Evolutionary conservation across 2,113 vertebrate species (phyloP).

Genomic region (Perca schrenkii): DNA sequence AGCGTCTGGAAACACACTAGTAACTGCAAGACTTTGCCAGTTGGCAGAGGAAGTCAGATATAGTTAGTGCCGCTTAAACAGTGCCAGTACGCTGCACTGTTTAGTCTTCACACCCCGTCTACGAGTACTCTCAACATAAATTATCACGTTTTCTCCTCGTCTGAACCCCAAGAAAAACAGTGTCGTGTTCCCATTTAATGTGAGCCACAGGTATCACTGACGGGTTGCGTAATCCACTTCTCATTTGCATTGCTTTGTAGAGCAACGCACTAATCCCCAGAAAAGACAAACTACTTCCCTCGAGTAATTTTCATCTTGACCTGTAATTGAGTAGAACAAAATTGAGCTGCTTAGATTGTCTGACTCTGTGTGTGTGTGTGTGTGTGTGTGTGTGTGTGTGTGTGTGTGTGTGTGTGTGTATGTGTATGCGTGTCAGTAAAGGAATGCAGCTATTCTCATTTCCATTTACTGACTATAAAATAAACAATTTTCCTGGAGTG

Average conservation of each 20-base stretch:
- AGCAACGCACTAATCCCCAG: constrained; percentile 51
- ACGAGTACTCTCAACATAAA: constrained; percentile 45
- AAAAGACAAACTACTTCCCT: constrained; percentile 53
- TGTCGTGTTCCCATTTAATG: constrained; percentile 57
- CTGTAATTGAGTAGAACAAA: constrained; percentile 60
- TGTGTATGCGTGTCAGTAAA: constrained; percentile 5
- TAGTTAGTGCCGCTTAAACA: constrained; percentile 39
- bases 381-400: background rate
- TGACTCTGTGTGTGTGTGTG: constrained; percentile 1
- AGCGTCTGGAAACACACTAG: constrained; percentile 36
- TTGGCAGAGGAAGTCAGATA: constrained; percentile 35
- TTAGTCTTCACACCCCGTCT: constrained; percentile 38
- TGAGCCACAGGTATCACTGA: constrained; percentile 50
- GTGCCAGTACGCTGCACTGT: constrained; percentile 32
- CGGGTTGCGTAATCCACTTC: constrained; percentile 48
- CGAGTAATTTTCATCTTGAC: constrained; percentile 57
- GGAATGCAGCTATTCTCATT: constrained; percentile 4
- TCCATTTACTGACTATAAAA: constrained; percentile 7
- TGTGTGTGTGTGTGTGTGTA: background rate
- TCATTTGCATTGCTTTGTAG: constrained; percentile 71
- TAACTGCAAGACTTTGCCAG: constrained; percentile 19
- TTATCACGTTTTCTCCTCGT: constrained; percentile 29
- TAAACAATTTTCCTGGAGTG: constrained; percentile 12
- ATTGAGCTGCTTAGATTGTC: constrained; percentile 17
- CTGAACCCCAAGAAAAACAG: constrained; percentile 51